phyloP scores from a whole-genome alignment of 2,888 invertebrate species.

The Protonemura montana region DNA sequence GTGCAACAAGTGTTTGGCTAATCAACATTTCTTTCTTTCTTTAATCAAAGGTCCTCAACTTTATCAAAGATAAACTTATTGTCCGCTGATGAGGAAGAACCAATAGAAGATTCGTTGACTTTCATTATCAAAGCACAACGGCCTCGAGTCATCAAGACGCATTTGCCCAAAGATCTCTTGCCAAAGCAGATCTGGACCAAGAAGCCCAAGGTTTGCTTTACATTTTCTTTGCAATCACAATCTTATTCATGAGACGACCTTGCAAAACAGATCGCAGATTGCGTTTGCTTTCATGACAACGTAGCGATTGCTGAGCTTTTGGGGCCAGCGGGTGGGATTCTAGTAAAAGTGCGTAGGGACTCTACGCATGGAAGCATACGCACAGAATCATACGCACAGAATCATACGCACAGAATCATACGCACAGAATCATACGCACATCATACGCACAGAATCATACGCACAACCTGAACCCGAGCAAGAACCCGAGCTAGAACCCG shows the following conservation, averaged over 20 bases:
- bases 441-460: too few relatives aligned
- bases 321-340: background rate
- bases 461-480: too few relatives aligned
- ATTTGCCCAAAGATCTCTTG: slow-evolving; percentile 53
- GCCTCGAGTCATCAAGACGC: slow-evolving; percentile 54
- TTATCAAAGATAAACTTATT: slow-evolving; percentile 24
- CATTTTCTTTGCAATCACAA: background rate
- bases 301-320: background rate
- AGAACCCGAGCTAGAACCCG: too few relatives aligned
- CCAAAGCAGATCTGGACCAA: slow-evolving; percentile 49
- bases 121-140: slow-evolving; percentile 42
- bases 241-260: background rate
- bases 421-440: too few relatives aligned
- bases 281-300: too few relatives aligned
- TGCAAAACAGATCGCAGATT: too few relatives aligned
- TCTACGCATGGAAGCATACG: too few relatives aligned
- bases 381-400: too few relatives aligned
- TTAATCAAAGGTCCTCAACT: background rate
- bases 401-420: too few relatives aligned
- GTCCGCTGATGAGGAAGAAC: slow-evolving; percentile 34
- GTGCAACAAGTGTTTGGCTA: too few relatives aligned
- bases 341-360: too few relatives aligned
- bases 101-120: slow-evolving; percentile 26
- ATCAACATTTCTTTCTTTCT: background rate
- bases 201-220: slow-evolving; percentile 48